Evolutionary conservation across 2,113 vertebrate genomes (phyloP).

Genomic region (Capreolus pygargus): DNA sequence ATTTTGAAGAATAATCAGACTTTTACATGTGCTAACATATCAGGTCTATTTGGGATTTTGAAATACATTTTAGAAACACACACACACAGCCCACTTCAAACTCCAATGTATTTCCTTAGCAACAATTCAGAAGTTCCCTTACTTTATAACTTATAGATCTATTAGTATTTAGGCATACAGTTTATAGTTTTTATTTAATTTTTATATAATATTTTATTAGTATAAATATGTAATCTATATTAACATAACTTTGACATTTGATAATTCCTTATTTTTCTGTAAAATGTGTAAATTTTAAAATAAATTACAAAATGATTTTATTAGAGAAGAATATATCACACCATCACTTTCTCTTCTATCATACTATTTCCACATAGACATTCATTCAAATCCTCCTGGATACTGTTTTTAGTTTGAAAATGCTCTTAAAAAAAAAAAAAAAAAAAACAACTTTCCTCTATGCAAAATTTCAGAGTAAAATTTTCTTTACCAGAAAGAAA

Average conservation of each 20-base stretch:
- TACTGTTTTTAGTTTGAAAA: neutral
- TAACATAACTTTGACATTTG: neutral
- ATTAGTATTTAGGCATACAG: neutral
- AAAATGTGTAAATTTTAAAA: neutral
- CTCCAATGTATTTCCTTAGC: neutral
- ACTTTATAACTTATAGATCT: neutral
- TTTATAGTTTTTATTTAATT: neutral
- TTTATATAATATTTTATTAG: neutral
- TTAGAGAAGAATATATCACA: neutral
- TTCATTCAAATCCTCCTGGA: neutral
- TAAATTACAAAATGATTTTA: neutral
- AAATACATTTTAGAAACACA: conserved; percentile 4
- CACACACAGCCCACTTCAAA: neutral
- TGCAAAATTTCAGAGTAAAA: neutral
- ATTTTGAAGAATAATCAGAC: neutral
- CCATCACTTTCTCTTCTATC: neutral
- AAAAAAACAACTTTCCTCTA: neutral
- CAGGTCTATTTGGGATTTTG: neutral
- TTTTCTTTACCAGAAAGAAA: neutral
- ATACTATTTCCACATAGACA: neutral
- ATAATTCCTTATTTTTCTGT: neutral
- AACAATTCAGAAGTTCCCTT: neutral
- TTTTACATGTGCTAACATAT: neutral
- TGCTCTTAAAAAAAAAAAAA: neutral
- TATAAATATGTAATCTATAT: neutral